These are phyloP conservation scores for Brachirus orientalis DNA, from an alignment of 2,113 vertebrate genomes.

Conservation along the genomic window DNA sequence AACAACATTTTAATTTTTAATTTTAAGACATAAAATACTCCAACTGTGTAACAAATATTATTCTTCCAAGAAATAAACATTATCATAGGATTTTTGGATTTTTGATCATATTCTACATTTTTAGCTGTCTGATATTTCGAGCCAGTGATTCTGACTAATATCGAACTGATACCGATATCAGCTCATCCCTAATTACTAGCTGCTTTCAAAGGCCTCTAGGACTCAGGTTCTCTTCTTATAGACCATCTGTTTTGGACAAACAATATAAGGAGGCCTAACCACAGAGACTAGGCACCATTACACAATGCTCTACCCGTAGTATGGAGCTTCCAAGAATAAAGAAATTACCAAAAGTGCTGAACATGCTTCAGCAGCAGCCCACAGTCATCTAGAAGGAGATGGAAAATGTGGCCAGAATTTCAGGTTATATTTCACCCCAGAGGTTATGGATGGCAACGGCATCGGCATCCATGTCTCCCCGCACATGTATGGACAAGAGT, in stretches of 20 bases:
- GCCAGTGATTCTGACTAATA: too few relatives aligned
- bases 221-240: constrained; percentile 52
- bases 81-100: too few relatives aligned
- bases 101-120: too few relatives aligned
- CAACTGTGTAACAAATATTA: too few relatives aligned
- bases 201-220: too few relatives aligned
- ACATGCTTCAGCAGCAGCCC: constrained; percentile 18
- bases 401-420: constrained; percentile 25
- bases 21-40: constrained; percentile 3
- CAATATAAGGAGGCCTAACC: constrained; percentile 39
- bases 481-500: constrained; percentile 8
- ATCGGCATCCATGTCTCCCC: constrained; percentile 9
- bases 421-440: constrained; percentile 40
- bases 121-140: too few relatives aligned
- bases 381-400: constrained; percentile 17
- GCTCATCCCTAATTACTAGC: too few relatives aligned
- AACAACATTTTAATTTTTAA: too few relatives aligned
- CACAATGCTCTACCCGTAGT: constrained; percentile 12
- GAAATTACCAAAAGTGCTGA: constrained; percentile 9
- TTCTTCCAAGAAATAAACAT: too few relatives aligned
- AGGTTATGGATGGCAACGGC: constrained; percentile 17
- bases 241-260: constrained; percentile 65
- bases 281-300: constrained; percentile 27
- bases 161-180: too few relatives aligned
- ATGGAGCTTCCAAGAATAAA: constrained; percentile 10